Conservation (phyloP, 2,113 vertebrate genomes). For the Petrocephalus zakoni region DNA sequence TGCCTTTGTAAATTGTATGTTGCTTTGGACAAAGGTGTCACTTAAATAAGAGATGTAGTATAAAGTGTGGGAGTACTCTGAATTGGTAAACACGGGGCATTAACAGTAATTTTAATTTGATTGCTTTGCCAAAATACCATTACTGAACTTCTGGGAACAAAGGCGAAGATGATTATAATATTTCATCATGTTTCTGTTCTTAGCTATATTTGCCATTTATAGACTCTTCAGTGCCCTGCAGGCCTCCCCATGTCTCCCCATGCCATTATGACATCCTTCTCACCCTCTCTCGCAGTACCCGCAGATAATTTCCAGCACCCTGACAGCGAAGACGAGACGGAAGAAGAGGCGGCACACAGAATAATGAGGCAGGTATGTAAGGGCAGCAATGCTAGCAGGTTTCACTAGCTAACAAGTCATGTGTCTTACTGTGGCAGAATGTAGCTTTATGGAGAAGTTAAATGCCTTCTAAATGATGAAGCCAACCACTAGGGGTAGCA, state of each 20-base stretch:
- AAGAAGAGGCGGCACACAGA: conserved; percentile 75
- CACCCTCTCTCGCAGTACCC: conserved; percentile 62
- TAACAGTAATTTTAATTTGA: background rate
- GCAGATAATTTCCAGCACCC: conserved; percentile 66
- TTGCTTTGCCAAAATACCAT: background rate
- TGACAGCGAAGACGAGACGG: conserved; percentile 87
- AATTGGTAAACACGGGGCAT: background rate
- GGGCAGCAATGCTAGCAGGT: background rate
- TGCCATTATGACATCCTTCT: background rate
- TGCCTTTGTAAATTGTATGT: background rate
- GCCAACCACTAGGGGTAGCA: conserved; percentile 44
- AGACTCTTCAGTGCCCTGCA: background rate
- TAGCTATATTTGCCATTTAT: background rate
- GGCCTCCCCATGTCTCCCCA: background rate
- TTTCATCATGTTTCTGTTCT: background rate
- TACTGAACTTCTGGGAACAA: background rate
- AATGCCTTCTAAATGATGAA: background rate
- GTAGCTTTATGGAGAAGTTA: background rate
- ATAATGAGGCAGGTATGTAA: conserved; percentile 75
- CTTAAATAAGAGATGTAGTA: background rate
- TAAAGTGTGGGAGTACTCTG: too few species aligned
- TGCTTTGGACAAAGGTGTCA: background rate
- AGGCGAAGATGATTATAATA: background rate
- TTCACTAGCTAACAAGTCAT: background rate
- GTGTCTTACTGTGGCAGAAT: background rate